Evolutionary conservation across 2,113 vertebrate species (phyloP).

Genomic region (Sylvietta virens): DNA sequence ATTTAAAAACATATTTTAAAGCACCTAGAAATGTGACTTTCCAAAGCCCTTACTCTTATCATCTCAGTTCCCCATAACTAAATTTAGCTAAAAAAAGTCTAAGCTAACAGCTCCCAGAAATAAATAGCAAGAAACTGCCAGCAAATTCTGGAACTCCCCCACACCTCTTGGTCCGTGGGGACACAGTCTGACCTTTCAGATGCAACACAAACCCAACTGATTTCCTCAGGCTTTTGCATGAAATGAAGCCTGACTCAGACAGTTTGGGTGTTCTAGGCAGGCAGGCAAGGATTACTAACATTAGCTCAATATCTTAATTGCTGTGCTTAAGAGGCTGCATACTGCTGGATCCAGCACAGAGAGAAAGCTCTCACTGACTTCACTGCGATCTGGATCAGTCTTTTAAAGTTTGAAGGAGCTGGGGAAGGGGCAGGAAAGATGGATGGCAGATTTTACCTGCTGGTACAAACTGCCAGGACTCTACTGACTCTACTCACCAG

Average conservation of each 20-base stretch:
- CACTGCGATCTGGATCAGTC: not conserved
- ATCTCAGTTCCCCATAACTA: not conserved
- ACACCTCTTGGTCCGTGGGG: not conserved
- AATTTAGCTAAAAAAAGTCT: not conserved
- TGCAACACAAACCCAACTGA: not conserved
- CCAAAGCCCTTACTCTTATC: not conserved
- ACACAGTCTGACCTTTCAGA: not conserved
- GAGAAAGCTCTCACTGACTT: not conserved
- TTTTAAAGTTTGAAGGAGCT: not conserved
- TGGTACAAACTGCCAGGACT: not conserved
- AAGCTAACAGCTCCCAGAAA: not conserved
- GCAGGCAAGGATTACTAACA: not conserved
- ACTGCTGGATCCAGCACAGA: not conserved
- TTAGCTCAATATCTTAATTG: not conserved
- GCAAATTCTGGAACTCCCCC: not conserved
- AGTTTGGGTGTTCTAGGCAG: not conserved
- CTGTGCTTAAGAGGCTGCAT: not conserved
- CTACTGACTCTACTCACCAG: not conserved
- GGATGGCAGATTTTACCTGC: not conserved
- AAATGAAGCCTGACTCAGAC: not conserved
- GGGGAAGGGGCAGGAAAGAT: not conserved
- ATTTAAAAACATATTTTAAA: not conserved
- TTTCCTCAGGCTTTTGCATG: conserved; percentile 1
- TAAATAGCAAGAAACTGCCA: not conserved
- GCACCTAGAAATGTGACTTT: not conserved